Base-by-base conservation (phyloP, 2,113 vertebrate species). In the human region DNA sequence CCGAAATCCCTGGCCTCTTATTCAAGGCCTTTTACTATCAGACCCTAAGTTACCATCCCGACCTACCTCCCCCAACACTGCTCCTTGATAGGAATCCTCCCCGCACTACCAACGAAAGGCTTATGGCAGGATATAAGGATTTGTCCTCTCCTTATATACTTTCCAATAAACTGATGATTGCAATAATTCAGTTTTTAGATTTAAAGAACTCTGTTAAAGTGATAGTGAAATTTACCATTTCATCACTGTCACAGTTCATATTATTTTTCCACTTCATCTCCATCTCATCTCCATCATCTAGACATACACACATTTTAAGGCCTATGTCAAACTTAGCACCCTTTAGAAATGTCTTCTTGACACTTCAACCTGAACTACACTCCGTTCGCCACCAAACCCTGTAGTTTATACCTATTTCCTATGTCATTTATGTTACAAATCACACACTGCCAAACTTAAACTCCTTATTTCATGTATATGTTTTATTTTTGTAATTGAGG, bases 401-500 rank as follows among this genome's bases (percentile, higher is more conserved):
- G 10, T 48, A 68, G 32, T 48, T 52, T n/a, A 59, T 43, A 59
- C 22, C 52, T 85, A 84, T 45, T 96, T 90, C 23, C 38, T 20
- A 35, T 30, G 22, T 35, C 48, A 45, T 61, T 92, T 64, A 80
- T 90, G 48, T 66, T 66, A 16, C 13, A 75, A 30, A 61, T 72
- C 79, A 76, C 11, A 40, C 32, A 52, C 12, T 48, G 10, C 57
- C 52, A 72, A 12, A 2, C 27, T 85, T 57, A 27, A 89, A 88
- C 64, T 83, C 35, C 25, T 92, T 75, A 16, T 96, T 84, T 78
- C 12, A 17, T 27, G 27, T 23, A 38, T 93, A 45, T 50, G 35
- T 59, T 66, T 55, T 66, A 61, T n/a, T 90, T 93, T 84, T 96
- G 59, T 90, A 82, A 59, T 82, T 93, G 43, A 93, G 25, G 13